Conservation (phyloP, 2,113 vertebrate species). For the Pipra filicauda region DNA sequence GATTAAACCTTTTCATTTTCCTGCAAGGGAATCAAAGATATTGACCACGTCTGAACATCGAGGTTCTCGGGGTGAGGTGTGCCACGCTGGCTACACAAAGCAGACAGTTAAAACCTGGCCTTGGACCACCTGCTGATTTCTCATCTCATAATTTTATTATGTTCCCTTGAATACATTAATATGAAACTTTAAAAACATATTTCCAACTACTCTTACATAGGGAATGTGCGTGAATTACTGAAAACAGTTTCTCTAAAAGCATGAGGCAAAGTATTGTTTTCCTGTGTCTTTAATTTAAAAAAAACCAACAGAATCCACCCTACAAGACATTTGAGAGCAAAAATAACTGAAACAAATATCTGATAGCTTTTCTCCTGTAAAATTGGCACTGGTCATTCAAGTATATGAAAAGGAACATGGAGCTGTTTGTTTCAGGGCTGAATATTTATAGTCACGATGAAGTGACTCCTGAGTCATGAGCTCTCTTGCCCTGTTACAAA, state of each 20-base stretch:
- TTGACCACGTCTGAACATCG: not conserved
- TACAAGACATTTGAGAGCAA: not conserved
- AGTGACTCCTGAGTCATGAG: slow-evolving; percentile 32
- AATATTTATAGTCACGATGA: slow-evolving; percentile 37
- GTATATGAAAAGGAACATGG: not conserved
- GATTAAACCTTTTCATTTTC: not conserved
- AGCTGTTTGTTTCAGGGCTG: slow-evolving; percentile 17
- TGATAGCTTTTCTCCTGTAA: not conserved
- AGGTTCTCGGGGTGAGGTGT: not conserved
- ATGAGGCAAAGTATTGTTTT: not conserved
- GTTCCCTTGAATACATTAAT: not conserved
- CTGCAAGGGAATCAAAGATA: not conserved
- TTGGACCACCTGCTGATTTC: not conserved
- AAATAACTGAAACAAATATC: not conserved
- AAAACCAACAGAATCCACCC: not conserved
- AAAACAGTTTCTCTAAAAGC: not conserved
- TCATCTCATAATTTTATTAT: not conserved
- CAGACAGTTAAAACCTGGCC: not conserved
- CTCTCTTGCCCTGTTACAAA: slow-evolving; percentile 8
- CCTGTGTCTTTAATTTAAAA: not conserved
- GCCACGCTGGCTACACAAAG: not conserved
- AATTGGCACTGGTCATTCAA: not conserved
- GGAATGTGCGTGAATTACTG: not conserved
- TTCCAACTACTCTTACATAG: not conserved
- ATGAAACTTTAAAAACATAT: not conserved